Evolutionary conservation across 2,113 vertebrate genomes (phyloP).

Genomic region (Ariopsis seemanni): DNA sequence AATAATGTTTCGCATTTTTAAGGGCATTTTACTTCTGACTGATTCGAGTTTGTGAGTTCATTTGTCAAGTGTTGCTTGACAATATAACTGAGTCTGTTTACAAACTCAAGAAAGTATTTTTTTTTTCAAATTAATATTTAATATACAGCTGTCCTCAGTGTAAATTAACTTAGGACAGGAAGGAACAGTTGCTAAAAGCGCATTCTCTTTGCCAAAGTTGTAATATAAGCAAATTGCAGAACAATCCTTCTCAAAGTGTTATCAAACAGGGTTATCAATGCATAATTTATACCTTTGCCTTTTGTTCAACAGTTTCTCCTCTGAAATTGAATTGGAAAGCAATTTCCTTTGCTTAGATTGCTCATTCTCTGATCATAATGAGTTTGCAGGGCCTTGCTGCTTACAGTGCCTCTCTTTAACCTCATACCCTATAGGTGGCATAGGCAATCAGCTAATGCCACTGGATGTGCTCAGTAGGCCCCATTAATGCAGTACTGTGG

Average conservation of each 20-base stretch:
- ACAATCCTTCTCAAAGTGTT: conserved; percentile 21
- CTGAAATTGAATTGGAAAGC: conserved; percentile 38
- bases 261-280: conserved; percentile 26
- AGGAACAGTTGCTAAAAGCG: conserved; percentile 9
- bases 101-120: not conserved
- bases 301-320: conserved; percentile 42
- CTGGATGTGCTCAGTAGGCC: conserved; percentile 51
- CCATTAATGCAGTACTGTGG: conserved; percentile 56
- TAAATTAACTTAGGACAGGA: not conserved
- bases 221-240: conserved; percentile 22
- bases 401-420: conserved; percentile 43
- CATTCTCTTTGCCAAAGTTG: conserved; percentile 21
- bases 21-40: not conserved
- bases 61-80: not conserved
- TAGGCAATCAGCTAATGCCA: conserved; percentile 67
- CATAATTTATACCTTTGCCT: conserved; percentile 26
- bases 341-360: conserved; percentile 47
- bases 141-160: not conserved
- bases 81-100: not conserved
- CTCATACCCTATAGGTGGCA: conserved; percentile 56
- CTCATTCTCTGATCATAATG: conserved; percentile 49
- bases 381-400: conserved; percentile 32
- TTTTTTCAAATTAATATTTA: not conserved
- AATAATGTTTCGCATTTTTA: not conserved
- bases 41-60: not conserved